These are phyloP conservation scores for Pherbina coryleti DNA, from an alignment of 2,888 invertebrate species.

Conservation along the genomic window DNA sequence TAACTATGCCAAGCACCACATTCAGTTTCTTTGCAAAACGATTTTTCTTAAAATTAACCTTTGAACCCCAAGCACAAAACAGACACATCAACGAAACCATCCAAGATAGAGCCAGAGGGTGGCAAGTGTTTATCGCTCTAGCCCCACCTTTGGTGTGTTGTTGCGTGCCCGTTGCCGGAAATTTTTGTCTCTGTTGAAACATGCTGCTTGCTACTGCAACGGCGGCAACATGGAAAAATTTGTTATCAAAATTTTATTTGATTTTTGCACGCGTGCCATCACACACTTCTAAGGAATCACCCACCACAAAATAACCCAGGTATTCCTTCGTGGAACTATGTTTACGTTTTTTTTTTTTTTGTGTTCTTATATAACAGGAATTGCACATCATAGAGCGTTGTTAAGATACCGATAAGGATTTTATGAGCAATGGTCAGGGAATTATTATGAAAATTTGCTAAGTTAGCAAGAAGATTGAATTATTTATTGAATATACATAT, in stretches of 20 bases:
- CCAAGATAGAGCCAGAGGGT: neutral
- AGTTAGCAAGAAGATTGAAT: too few relatives aligned
- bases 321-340: too few relatives aligned
- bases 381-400: too few relatives aligned
- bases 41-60: neutral
- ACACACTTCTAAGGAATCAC: neutral
- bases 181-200: constrained; percentile 12
- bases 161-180: constrained; percentile 11
- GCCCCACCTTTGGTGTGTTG: constrained; percentile 5
- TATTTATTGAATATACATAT: too few relatives aligned
- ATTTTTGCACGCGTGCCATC: constrained; percentile 52
- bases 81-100: neutral
- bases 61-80: neutral
- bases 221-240: constrained; percentile 48
- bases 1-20: too few relatives aligned
- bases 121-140: neutral
- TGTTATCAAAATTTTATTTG: constrained; percentile 60
- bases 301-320: too few relatives aligned
- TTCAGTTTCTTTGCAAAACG: neutral
- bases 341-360: too few relatives aligned
- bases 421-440: too few relatives aligned
- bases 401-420: too few relatives aligned
- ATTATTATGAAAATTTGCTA: too few relatives aligned
- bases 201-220: neutral
- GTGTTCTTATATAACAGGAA: too few relatives aligned